Conservation (phyloP, 37 sponge, comb jelly and placozoan species). For the Halichondria panicea region DNA sequence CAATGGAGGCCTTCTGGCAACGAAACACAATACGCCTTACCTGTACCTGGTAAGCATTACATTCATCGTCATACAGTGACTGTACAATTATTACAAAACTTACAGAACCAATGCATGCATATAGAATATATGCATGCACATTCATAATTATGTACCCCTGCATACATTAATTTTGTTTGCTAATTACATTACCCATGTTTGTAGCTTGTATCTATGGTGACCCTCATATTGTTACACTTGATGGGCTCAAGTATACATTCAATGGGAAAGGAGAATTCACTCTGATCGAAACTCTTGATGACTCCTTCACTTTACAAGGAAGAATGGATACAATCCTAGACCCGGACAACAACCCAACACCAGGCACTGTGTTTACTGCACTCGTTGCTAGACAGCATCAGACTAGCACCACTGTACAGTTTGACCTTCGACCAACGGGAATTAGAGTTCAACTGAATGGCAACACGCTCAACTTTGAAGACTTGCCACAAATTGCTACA, state of each 20-base stretch:
- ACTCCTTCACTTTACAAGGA: conserved; percentile 35
- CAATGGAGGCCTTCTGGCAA: background rate
- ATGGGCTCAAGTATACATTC: conserved; percentile 42
- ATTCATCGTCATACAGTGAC: too few species aligned
- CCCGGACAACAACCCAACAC: background rate
- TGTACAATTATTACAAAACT: too few species aligned
- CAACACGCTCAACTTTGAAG: conserved; percentile 36
- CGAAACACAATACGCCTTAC: background rate
- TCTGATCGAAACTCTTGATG: conserved; percentile 22
- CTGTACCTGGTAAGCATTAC: conserved; percentile 11
- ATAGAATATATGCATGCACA: background rate
- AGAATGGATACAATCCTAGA: conserved; percentile 13
- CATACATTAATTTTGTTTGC: background rate
- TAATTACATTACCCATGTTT: too few species aligned
- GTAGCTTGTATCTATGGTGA: conserved; percentile 46
- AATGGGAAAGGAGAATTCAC: conserved; percentile 54
- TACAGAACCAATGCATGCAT: background rate
- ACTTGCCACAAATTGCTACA: conserved; percentile 29
- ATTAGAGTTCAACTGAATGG: conserved; percentile 34
- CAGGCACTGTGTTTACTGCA: conserved; percentile 46
- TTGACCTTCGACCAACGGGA: conserved; percentile 26
- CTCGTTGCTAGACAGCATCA: conserved; percentile 20
- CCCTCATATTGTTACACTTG: conserved; percentile 43
- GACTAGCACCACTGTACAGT: conserved; percentile 39
- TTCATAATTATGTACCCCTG: too few species aligned